phyloP scores from a whole-genome alignment of 1,140 invertebrate genomes.

The Zophobas morio region DNA sequence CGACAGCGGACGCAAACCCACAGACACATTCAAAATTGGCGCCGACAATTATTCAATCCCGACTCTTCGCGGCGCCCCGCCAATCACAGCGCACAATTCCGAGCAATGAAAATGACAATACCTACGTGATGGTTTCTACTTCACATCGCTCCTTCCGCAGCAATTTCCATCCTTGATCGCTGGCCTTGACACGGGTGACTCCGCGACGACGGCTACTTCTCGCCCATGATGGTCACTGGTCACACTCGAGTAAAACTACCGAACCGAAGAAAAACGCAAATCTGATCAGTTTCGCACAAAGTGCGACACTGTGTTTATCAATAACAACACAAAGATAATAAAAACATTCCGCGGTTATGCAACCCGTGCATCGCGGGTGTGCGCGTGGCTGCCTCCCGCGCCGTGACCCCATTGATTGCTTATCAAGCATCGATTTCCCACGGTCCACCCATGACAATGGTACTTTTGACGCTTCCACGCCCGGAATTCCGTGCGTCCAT shows the following conservation, averaged over 20 bases:
- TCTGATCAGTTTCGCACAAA: background rate
- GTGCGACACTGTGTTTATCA: background rate
- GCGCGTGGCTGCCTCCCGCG: background rate
- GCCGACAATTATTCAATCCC: too few species aligned
- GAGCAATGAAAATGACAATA: background rate
- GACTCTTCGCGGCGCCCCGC: too few species aligned
- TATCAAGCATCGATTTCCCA: constrained; percentile 1
- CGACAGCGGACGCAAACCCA: too few species aligned
- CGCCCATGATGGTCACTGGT: background rate
- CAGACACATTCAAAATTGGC: too few species aligned
- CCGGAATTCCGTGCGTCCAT: constrained; percentile 9
- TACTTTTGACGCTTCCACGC: constrained; percentile 12
- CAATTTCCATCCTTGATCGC: constrained; percentile 16
- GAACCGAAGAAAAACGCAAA: background rate
- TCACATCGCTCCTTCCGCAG: background rate
- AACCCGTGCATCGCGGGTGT: background rate
- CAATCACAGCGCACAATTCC: background rate
- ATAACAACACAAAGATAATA: background rate
- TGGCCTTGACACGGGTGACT: constrained; percentile 10
- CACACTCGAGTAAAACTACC: background rate
- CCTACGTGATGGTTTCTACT: constrained; percentile 4
- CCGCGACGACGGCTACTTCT: background rate
- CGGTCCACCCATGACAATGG: constrained; percentile 13
- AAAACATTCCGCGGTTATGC: background rate
- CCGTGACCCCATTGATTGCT: constrained; percentile 7